Conservation (phyloP, 2,888 invertebrate species). For the Sericinus montela region DNA sequence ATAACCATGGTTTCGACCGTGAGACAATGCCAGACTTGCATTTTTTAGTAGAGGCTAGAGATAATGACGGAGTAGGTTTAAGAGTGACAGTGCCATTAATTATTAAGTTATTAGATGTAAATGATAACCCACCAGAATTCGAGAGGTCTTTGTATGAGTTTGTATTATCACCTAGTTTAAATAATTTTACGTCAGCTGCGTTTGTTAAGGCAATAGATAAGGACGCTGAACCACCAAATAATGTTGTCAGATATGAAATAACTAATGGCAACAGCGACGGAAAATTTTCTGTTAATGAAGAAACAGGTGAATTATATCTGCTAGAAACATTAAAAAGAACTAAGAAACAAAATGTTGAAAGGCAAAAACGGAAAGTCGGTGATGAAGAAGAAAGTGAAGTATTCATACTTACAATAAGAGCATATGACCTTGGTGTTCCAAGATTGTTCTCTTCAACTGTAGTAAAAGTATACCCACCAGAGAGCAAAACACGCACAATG, state of each 20-base stretch:
- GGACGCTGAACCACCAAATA: constrained; percentile 91
- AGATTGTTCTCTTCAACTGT: constrained; percentile 85
- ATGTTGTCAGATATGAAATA: constrained; percentile 90
- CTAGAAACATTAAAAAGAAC: constrained; percentile 71
- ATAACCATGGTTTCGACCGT: constrained; percentile 88
- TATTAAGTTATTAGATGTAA: constrained; percentile 87
- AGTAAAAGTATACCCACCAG: constrained; percentile 88
- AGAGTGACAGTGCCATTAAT: constrained; percentile 85
- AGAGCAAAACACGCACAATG: constrained; percentile 86
- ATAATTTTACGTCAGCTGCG: constrained; percentile 87
- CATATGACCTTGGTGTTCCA: constrained; percentile 92
- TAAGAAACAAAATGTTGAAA: constrained; percentile 56
- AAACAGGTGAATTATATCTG: constrained; percentile 85
- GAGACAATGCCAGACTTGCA: constrained; percentile 88
- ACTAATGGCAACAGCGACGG: constrained; percentile 87
- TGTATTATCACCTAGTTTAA: constrained; percentile 85
- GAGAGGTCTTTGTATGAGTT: constrained; percentile 89
- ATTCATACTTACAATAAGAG: constrained; percentile 85
- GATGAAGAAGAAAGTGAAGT: constrained; percentile 69
- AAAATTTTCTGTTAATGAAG: constrained; percentile 86
- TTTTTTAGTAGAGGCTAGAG: constrained; percentile 91
- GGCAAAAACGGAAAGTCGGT: constrained; percentile 72
- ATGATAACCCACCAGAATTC: constrained; percentile 93
- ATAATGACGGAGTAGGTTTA: constrained; percentile 90
- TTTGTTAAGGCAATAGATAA: constrained; percentile 90